Conservation (phyloP, 1,140 invertebrate genomes). For the Nomia melanderi region DNA sequence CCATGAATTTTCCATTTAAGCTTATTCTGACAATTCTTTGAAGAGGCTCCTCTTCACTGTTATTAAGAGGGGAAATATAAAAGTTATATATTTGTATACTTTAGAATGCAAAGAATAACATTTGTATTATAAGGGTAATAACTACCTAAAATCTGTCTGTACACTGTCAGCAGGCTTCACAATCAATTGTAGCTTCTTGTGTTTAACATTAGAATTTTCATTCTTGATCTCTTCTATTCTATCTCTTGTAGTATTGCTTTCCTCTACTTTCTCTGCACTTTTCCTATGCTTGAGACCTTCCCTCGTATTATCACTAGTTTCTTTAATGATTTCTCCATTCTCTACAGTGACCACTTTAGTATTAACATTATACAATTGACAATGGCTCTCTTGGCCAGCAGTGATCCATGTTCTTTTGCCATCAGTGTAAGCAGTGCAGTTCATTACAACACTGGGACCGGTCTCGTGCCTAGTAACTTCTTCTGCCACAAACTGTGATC, state of each 20-base stretch:
- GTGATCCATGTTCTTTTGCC: slow-evolving; percentile 89
- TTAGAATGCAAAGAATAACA: no score
- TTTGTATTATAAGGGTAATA: background rate
- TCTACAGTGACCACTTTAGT: slow-evolving; percentile 83
- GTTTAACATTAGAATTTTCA: slow-evolving; percentile 78
- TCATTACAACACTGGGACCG: slow-evolving; percentile 94
- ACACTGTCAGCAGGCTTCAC: slow-evolving; percentile 88
- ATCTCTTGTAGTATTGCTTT: slow-evolving; percentile 77
- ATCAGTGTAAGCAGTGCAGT: slow-evolving; percentile 87
- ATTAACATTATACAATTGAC: slow-evolving; percentile 92
- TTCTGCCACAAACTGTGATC: slow-evolving; percentile 89
- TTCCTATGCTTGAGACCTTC: slow-evolving; percentile 77
- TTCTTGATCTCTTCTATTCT: slow-evolving; percentile 76
- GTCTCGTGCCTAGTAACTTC: slow-evolving; percentile 94
- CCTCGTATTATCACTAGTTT: slow-evolving; percentile 62
- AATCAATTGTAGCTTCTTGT: slow-evolving; percentile 86
- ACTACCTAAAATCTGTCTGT: slow-evolving; percentile 89
- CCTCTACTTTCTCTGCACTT: slow-evolving; percentile 68
- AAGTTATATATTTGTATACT: background rate
- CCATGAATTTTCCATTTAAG: slow-evolving; percentile 88
- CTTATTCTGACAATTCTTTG: slow-evolving; percentile 94
- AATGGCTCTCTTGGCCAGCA: slow-evolving; percentile 95
- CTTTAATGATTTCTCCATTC: slow-evolving; percentile 78
- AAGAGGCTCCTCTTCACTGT: slow-evolving; percentile 86
- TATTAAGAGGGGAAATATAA: slow-evolving; percentile 30